A percentile compares a stretch with the other conserved stretches of the same genome.
Conservation (phyloP, 2,113 vertebrate species). For the Silurus asotus region DNA sequence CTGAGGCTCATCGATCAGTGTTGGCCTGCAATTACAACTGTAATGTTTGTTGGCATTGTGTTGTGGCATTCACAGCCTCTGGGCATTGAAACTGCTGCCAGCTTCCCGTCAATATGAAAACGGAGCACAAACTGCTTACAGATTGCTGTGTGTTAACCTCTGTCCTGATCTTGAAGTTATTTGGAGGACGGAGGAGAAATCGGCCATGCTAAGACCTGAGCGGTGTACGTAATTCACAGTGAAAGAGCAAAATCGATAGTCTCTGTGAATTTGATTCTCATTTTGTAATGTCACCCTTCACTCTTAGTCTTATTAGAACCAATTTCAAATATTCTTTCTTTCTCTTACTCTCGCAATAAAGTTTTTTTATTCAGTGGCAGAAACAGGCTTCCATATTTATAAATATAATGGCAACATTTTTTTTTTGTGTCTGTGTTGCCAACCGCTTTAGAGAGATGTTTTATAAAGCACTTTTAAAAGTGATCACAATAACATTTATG, state of each 20-base stretch:
- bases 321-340: not conserved
- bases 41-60: slow-evolving; percentile 48
- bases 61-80: slow-evolving; percentile 38
- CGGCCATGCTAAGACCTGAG: not conserved
- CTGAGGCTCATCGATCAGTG: slow-evolving; percentile 46
- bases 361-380: too few species aligned
- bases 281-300: not conserved
- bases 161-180: slow-evolving; percentile 34
- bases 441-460: not conserved
- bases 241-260: not conserved
- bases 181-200: slow-evolving; percentile 19
- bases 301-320: not conserved
- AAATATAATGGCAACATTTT: not conserved
- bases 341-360: too few species aligned
- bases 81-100: slow-evolving; percentile 24
- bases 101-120: slow-evolving; percentile 28
- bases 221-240: not conserved
- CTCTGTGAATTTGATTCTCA: not conserved
- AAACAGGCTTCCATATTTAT: not conserved
- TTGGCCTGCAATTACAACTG: slow-evolving; percentile 51
- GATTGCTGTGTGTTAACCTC: slow-evolving; percentile 23
- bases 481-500: not conserved
- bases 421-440: not conserved
- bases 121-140: slow-evolving; percentile 39
- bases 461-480: not conserved